These are phyloP conservation scores for Thumatha senex DNA, from an alignment of 2,888 invertebrate species.

Conservation along the genomic window DNA sequence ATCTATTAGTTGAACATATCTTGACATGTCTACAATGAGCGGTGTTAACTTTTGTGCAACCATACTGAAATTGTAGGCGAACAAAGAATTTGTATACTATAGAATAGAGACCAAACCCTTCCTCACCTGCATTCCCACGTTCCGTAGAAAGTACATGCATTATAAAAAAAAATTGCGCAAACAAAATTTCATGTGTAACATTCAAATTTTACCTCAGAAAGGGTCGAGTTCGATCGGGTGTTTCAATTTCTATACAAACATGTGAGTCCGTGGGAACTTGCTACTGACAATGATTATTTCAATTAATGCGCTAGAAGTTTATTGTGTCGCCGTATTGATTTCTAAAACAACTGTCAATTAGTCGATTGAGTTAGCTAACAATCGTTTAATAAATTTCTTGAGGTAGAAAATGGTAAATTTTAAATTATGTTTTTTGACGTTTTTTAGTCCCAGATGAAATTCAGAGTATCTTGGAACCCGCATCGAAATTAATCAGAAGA, in stretches of 20 bases:
- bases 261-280: conserved; percentile 64
- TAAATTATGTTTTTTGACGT: too few relatives aligned
- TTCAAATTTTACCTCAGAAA: conserved; percentile 67
- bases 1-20: conserved; percentile 79
- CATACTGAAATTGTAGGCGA: conserved; percentile 56
- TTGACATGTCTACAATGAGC: conserved; percentile 76
- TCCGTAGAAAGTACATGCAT: conserved; percentile 72
- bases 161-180: conserved; percentile 76
- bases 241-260: conserved; percentile 61
- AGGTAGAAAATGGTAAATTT: too few relatives aligned
- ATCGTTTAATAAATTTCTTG: not conserved
- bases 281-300: conserved; percentile 43
- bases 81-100: conserved; percentile 46
- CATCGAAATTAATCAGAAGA: too few relatives aligned
- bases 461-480: too few relatives aligned
- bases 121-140: conserved; percentile 82
- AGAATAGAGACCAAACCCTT: conserved; percentile 74
- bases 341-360: not conserved
- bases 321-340: conserved; percentile 7
- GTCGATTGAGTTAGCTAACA: not conserved
- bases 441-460: too few relatives aligned
- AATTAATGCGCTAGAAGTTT: conserved; percentile 21
- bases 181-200: conserved; percentile 73
- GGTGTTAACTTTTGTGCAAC: conserved; percentile 79
- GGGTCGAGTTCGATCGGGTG: conserved; percentile 57